Conservation (phyloP, 1,140 invertebrate genomes). For the Pantala flavescens region DNA sequence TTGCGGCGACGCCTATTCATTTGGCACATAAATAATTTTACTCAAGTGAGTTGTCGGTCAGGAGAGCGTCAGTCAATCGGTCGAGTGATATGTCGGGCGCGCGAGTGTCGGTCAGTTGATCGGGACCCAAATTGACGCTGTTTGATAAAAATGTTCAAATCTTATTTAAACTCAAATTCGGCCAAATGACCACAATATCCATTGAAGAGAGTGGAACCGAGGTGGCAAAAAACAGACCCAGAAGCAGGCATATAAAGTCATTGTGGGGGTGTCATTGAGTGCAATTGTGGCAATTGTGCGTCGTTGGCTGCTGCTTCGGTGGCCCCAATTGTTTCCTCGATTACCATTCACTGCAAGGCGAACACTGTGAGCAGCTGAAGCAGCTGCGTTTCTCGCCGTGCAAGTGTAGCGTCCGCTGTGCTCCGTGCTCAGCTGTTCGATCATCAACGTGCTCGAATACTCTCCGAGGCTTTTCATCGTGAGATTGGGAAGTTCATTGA, state of each 20-base stretch:
- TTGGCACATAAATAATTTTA: too few species aligned
- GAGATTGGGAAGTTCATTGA: conserved; percentile 28
- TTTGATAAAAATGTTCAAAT: too few species aligned
- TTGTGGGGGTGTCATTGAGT: neutral
- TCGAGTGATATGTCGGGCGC: too few species aligned
- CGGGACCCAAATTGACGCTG: too few species aligned
- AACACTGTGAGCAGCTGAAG: conserved; percentile 34
- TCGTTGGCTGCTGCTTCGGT: neutral
- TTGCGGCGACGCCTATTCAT: too few species aligned
- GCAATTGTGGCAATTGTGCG: neutral
- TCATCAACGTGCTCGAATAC: conserved; percentile 40
- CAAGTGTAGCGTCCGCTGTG: conserved; percentile 44
- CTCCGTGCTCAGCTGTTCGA: conserved; percentile 35
- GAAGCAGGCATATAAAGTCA: neutral
- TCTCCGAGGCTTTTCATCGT: conserved; percentile 35
- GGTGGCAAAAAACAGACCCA: neutral
- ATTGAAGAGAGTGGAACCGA: neutral
- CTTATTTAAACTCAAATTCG: too few species aligned
- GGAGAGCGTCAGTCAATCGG: too few species aligned
- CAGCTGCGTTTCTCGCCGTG: conserved; percentile 36
- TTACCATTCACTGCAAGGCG: conserved; percentile 41
- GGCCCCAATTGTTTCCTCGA: neutral
- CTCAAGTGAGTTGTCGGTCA: too few species aligned
- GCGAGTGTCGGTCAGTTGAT: too few species aligned
- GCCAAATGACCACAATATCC: too few species aligned